Percentiles rank a stretch among this genome's conserved stretches.
Conservation (phyloP, 2,113 vertebrate species). For the Megatriorchis doriae region DNA sequence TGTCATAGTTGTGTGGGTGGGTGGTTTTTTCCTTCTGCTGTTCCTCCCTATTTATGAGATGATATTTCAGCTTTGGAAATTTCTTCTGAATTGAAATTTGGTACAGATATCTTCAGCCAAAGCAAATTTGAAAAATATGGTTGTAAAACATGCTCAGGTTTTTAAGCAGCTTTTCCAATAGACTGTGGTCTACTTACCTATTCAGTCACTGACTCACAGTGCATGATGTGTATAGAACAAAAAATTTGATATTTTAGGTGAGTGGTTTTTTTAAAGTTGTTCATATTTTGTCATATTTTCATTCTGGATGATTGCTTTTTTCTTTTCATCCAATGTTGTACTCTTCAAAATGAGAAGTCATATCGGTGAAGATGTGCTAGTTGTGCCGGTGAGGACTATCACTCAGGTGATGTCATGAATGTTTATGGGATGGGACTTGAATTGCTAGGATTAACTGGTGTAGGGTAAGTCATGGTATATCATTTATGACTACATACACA, state of each 20-base stretch:
- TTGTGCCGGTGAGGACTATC: neutral
- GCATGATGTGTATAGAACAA: neutral
- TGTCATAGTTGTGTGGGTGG: neutral
- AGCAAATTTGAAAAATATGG: neutral
- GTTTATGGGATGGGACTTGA: neutral
- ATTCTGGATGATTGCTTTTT: neutral
- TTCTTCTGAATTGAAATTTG: neutral
- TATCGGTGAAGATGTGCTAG: neutral
- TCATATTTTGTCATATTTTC: neutral
- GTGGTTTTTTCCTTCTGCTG: accelerated
- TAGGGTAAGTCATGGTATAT: neutral
- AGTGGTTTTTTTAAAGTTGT: neutral
- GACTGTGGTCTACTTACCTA: neutral
- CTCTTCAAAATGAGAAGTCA: neutral
- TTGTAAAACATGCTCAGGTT: neutral
- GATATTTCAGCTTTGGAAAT: neutral
- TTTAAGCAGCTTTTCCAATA: neutral
- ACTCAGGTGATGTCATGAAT: neutral
- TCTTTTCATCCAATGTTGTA: neutral
- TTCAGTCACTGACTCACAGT: neutral
- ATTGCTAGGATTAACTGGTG: neutral
- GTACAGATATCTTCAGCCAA: neutral
- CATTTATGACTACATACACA: neutral
- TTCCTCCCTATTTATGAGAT: neutral
- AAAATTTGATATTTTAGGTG: neutral